These are phyloP conservation scores for Sipha maydis DNA, from an alignment of 2,888 invertebrate genomes.

Conservation along the genomic window DNA sequence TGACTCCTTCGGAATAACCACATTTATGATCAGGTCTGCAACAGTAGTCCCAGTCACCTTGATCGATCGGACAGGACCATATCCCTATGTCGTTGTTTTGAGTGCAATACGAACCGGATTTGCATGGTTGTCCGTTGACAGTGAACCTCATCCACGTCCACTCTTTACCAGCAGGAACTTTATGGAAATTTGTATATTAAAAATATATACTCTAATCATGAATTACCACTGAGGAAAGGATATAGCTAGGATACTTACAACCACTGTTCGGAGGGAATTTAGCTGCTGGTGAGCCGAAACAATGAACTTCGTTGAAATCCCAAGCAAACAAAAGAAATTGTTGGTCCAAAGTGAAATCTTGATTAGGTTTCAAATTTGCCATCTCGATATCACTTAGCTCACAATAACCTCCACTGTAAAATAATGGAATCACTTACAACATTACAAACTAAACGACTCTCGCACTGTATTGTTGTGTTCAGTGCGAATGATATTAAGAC, in stretches of 20 bases:
- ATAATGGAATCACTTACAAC: not conserved
- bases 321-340: constrained; percentile 82
- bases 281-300: constrained; percentile 67
- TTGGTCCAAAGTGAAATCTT: constrained; percentile 78
- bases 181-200: not conserved
- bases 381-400: constrained; percentile 81
- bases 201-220: not conserved
- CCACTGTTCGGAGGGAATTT: constrained; percentile 61
- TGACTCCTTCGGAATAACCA: constrained; percentile 83
- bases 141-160: constrained; percentile 80
- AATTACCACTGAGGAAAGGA: no score
- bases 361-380: constrained; percentile 78
- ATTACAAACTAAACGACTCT: no score
- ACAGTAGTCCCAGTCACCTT: constrained; percentile 86
- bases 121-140: constrained; percentile 83
- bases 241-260: not conserved
- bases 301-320: constrained; percentile 81
- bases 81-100: constrained; percentile 82
- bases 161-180: constrained; percentile 63
- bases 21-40: constrained; percentile 85
- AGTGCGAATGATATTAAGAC: not conserved
- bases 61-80: constrained; percentile 86
- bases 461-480: not conserved
- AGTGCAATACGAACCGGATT: constrained; percentile 76
- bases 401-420: constrained; percentile 72